phyloP scores from a whole-genome alignment of 2,113 vertebrate genomes.

The Cairina moschata region DNA sequence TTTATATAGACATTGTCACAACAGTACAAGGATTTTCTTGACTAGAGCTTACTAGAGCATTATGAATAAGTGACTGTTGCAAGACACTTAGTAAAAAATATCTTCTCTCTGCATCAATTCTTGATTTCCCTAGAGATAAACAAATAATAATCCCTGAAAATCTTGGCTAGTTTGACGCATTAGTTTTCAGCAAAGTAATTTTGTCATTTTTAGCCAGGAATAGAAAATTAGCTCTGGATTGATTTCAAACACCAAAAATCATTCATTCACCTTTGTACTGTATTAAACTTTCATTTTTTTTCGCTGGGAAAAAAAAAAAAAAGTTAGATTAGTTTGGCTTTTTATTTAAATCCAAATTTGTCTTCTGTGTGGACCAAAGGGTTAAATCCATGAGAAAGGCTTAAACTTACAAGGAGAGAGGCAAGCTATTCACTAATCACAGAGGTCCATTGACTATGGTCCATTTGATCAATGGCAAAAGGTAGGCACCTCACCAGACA shows the following conservation, averaged over 20 bases:
- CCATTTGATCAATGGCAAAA: background rate
- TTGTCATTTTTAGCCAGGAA: background rate
- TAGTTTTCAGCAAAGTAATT: conserved; percentile 17
- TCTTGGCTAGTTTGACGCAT: background rate
- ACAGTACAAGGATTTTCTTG: background rate
- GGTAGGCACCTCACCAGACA: background rate
- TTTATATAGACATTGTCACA: background rate
- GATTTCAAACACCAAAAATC: conserved; percentile 3
- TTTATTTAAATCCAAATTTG: background rate
- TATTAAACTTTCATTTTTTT: background rate
- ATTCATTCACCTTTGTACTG: background rate
- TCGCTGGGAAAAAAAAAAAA: too few species aligned
- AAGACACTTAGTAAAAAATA: background rate
- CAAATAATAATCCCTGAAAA: background rate
- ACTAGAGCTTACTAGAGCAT: background rate
- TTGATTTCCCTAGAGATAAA: background rate
- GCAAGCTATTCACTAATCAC: background rate
- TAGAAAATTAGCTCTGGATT: conserved; percentile 6
- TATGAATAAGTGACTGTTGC: background rate
- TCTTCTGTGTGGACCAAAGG: background rate
- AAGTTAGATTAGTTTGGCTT: too few species aligned
- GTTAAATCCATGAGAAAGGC: background rate
- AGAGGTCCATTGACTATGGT: background rate
- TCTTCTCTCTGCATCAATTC: background rate
- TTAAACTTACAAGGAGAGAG: background rate